These are phyloP conservation scores for Calypte anna DNA, from an alignment of 2,113 vertebrate genomes.

Conservation along the genomic window DNA sequence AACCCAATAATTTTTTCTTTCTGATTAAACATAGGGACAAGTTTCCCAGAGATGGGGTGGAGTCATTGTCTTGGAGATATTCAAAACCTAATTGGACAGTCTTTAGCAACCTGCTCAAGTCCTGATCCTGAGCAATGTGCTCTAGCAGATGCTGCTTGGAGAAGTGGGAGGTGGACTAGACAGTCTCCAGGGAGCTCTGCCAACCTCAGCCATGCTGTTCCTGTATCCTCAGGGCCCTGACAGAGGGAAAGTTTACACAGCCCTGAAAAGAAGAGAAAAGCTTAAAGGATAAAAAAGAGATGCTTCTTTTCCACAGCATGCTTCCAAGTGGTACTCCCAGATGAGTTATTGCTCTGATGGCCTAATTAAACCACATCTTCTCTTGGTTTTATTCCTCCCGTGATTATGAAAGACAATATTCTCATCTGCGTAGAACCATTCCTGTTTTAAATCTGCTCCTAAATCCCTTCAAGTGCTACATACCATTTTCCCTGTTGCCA, in stretches of 20 bases:
- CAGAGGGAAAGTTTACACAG: not conserved
- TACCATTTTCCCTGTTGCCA: not conserved
- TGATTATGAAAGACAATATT: not conserved
- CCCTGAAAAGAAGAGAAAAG: not conserved
- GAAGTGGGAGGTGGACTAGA: not conserved
- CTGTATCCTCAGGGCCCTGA: not conserved
- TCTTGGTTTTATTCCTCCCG: not conserved
- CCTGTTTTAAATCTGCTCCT: not conserved
- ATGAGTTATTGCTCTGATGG: not conserved
- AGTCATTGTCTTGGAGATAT: not conserved
- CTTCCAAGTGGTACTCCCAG: not conserved
- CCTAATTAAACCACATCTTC: slow-evolving; percentile 30
- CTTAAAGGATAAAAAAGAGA: not conserved
- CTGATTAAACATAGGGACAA: not conserved
- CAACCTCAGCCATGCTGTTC: not conserved
- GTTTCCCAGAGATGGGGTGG: not conserved
- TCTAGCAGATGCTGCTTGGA: not conserved
- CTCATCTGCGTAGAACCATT: not conserved
- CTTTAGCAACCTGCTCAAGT: not conserved
- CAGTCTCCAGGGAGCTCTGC: not conserved
- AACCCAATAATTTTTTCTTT: not conserved
- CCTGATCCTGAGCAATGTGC: not conserved
- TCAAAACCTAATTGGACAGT: not conserved
- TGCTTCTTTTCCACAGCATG: not conserved
- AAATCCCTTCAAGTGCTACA: not conserved